These are phyloP conservation scores for Dicerorhinus sumatrensis DNA, from an alignment of 2,113 vertebrate species.

Conservation along the genomic window DNA sequence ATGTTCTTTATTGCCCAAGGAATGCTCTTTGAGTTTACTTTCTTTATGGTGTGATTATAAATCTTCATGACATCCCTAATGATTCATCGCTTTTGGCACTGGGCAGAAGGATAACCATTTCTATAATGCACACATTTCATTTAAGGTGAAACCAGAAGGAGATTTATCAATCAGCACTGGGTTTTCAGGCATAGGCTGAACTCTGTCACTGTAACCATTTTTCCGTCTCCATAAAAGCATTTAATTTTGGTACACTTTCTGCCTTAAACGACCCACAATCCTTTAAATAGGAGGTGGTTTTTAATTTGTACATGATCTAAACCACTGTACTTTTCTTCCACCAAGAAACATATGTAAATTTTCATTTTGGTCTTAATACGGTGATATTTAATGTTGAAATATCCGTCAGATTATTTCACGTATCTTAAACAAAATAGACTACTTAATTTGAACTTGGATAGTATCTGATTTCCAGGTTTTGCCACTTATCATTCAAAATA, in stretches of 20 bases:
- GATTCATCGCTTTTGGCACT: conserved; percentile 67
- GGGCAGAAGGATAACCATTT: conserved; percentile 66
- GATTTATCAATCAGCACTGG: conserved; percentile 38
- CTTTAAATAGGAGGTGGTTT: conserved; percentile 38
- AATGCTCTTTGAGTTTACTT: conserved; percentile 76
- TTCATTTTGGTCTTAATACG: not conserved
- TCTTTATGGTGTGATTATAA: conserved; percentile 66
- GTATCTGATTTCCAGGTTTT: conserved; percentile 37
- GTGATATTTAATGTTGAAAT: not conserved
- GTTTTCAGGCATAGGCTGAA: conserved; percentile 60
- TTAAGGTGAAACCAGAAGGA: conserved; percentile 67
- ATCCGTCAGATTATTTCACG: not conserved
- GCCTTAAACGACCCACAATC: not conserved
- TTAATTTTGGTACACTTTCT: not conserved
- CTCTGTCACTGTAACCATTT: conserved; percentile 47
- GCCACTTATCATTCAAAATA: not conserved
- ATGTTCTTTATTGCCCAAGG: conserved; percentile 76
- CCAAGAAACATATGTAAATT: conserved; percentile 11
- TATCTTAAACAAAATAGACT: not conserved
- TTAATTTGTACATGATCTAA: conserved; percentile 11
- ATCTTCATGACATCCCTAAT: conserved; percentile 77
- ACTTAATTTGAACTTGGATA: conserved; percentile 35
- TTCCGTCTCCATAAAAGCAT: conserved; percentile 21
- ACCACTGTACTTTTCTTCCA: not conserved
- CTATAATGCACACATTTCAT: conserved; percentile 65